phyloP scores from a whole-genome alignment of 2,113 vertebrate genomes.

The Zingel zingel region DNA sequence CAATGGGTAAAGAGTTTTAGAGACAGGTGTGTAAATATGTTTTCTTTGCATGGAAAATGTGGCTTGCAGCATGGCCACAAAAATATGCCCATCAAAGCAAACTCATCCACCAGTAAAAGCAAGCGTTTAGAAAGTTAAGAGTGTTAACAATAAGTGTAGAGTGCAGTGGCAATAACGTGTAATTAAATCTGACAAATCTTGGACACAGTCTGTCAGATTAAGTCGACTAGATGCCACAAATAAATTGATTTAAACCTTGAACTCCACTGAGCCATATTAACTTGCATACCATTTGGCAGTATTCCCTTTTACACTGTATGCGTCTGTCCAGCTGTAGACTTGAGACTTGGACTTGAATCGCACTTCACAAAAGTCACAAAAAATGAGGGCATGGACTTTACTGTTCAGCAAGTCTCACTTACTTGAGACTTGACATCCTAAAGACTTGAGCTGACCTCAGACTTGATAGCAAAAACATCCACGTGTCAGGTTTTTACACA shows the following conservation, averaged over 20 bases:
- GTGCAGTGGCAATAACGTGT: background rate
- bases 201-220: background rate
- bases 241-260: background rate
- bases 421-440: background rate
- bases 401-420: background rate
- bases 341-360: background rate
- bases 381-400: background rate
- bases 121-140: background rate
- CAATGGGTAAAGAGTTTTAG: background rate
- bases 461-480: background rate
- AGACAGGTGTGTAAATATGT: background rate
- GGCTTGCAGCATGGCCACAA: background rate
- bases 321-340: background rate
- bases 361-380: background rate
- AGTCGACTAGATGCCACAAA: background rate
- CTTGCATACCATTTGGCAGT: background rate
- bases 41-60: background rate
- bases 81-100: background rate
- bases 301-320: background rate
- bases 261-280: background rate
- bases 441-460: background rate
- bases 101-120: background rate
- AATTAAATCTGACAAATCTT: constrained; percentile 9
- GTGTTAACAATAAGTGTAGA: background rate
- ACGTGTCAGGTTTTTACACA: background rate